A percentile compares a stretch with the other conserved stretches of the same genome.
Evolutionary conservation across 2,797 vertebrate species (phyloP).

Genomic region (Adrianichthys oophorus): DNA sequence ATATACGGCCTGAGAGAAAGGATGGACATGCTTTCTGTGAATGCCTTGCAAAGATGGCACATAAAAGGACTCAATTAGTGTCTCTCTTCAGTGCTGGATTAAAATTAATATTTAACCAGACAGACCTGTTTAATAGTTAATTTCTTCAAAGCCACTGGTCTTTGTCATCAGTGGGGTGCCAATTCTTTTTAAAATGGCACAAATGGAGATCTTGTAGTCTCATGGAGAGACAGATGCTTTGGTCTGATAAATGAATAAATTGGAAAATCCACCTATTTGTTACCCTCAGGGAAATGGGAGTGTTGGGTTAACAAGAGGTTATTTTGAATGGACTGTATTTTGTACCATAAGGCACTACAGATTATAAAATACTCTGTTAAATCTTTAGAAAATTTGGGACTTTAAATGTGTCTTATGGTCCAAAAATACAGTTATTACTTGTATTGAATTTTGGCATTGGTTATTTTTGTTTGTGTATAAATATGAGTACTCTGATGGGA

Average conservation of each 20-base stretch:
- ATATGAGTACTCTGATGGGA: too few relatives aligned
- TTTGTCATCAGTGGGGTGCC: constrained; percentile 58
- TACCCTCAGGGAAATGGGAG: constrained; percentile 33
- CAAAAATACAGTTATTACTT: too few relatives aligned
- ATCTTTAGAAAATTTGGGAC: too few relatives aligned
- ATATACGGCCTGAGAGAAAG: constrained; percentile 33
- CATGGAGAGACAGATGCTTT: constrained; percentile 63
- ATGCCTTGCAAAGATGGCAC: constrained; percentile 47
- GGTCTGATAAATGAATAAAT: constrained; percentile 58
- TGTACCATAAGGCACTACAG: too few relatives aligned
- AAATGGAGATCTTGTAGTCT: constrained; percentile 47
- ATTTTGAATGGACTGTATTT: neutral
- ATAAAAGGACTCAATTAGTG: constrained; percentile 41
- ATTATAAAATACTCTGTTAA: too few relatives aligned
- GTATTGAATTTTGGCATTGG: too few relatives aligned
- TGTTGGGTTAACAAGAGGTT: constrained; percentile 8
- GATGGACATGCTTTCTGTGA: constrained; percentile 62
- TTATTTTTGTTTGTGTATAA: too few relatives aligned
- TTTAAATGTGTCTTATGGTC: too few relatives aligned
- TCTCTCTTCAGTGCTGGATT: constrained; percentile 60
- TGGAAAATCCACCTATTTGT: constrained; percentile 56
- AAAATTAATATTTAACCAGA: constrained; percentile 81
- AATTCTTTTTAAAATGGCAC: constrained; percentile 62
- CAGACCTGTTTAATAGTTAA: constrained; percentile 77
- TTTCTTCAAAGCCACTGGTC: constrained; percentile 72